Evolutionary conservation across 2,888 invertebrate genomes (phyloP).

Genomic region (Lissocephala sabroskyi): DNA sequence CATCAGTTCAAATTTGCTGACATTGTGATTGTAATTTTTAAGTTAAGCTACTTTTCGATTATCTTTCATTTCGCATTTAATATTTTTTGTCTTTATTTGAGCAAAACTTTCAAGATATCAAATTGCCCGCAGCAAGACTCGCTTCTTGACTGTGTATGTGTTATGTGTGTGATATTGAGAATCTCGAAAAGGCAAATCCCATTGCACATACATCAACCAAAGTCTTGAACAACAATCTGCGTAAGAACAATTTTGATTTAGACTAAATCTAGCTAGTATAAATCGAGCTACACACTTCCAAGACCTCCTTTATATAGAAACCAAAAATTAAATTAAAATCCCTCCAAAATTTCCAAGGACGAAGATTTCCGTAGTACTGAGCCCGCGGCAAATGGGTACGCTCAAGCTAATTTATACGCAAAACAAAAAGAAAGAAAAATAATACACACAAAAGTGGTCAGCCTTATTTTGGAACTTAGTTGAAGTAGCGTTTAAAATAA

Average conservation of each 20-base stretch:
- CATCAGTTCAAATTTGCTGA: slow-evolving; percentile 26
- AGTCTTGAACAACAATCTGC: slow-evolving; percentile 48
- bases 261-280: slow-evolving; percentile 41
- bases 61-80: slow-evolving; percentile 1
- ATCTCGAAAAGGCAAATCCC: slow-evolving; percentile 15
- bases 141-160: slow-evolving; percentile 11
- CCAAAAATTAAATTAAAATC: slow-evolving; percentile 34
- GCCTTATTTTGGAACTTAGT: slow-evolving; percentile 62
- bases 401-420: slow-evolving; percentile 12
- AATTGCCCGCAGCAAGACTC: neutral
- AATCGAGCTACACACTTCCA: slow-evolving; percentile 40
- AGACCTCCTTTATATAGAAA: neutral
- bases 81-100: slow-evolving; percentile 6
- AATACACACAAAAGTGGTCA: too few relatives aligned
- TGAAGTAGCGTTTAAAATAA: slow-evolving; percentile 42
- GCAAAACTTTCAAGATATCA: slow-evolving; percentile 54
- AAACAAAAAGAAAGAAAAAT: slow-evolving; percentile 21
- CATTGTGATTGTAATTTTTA: slow-evolving; percentile 2
- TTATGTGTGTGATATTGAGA: slow-evolving; percentile 1
- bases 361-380: slow-evolving; percentile 26
- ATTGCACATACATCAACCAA: slow-evolving; percentile 21
- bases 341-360: slow-evolving; percentile 33
- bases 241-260: slow-evolving; percentile 63
- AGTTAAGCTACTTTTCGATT: slow-evolving; percentile 3
- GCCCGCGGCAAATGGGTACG: slow-evolving; percentile 4